Evolutionary conservation across 2,888 invertebrate genomes (phyloP).

Genomic region (Cacoxenus indagator): DNA sequence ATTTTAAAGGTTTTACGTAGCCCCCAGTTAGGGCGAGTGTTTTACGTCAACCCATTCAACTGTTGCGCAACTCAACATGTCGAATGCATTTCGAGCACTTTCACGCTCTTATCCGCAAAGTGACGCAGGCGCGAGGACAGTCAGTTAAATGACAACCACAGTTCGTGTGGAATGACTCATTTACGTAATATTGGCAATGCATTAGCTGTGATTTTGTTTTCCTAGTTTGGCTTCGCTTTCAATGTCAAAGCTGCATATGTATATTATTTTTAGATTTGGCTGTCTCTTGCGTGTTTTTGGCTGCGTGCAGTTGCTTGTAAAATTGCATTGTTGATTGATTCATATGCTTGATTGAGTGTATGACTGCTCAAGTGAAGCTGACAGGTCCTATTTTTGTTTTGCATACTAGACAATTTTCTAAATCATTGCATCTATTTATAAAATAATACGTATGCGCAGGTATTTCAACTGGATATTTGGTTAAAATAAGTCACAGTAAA

Average conservation of each 20-base stretch:
- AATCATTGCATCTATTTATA: background rate
- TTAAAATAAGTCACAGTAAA: too few species aligned
- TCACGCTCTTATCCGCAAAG: background rate
- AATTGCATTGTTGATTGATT: conserved; percentile 18
- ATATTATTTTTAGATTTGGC: background rate
- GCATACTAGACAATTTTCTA: conserved; percentile 19
- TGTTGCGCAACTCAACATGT: background rate
- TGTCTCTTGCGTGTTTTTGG: background rate
- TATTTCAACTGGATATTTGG: too few species aligned
- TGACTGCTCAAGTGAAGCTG: background rate
- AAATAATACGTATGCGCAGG: background rate
- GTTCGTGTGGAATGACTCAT: background rate
- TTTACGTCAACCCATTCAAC: too few species aligned
- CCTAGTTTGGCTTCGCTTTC: background rate
- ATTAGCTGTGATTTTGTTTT: background rate
- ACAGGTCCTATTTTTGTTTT: conserved; percentile 14
- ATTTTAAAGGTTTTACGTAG: too few species aligned
- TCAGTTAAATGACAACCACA: too few species aligned
- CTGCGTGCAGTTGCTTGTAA: conserved; percentile 18
- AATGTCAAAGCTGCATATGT: background rate
- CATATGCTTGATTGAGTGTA: background rate
- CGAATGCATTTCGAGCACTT: background rate
- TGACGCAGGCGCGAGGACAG: too few species aligned
- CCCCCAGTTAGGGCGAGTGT: too few species aligned
- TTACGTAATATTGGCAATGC: background rate